Evolutionary conservation across 2,113 vertebrate genomes (phyloP).

Genomic region (Cavia porcellus): DNA sequence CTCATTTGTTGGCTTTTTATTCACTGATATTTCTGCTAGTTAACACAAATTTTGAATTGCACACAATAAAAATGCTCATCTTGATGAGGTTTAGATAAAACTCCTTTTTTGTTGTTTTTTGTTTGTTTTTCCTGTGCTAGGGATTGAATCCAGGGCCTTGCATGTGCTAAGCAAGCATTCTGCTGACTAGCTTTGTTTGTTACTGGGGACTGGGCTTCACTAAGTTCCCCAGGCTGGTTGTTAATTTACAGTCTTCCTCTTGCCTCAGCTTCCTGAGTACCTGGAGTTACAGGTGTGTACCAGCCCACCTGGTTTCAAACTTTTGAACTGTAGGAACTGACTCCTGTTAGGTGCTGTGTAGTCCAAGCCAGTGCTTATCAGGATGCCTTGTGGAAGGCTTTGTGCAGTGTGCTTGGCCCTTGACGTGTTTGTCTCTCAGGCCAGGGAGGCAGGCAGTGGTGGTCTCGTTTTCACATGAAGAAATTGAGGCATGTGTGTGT

Average conservation of each 20-base stretch:
- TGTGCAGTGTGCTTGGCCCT: not conserved
- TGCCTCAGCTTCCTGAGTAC: too few relatives aligned
- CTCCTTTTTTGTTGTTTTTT: not conserved
- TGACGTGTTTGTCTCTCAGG: not conserved
- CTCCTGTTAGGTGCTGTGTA: not conserved
- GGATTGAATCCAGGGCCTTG: not conserved
- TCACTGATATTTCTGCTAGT: not conserved
- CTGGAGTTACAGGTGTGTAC: not conserved
- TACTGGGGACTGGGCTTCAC: not conserved
- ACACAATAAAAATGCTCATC: not conserved
- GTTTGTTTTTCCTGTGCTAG: not conserved
- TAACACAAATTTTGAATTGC: constrained; percentile 7
- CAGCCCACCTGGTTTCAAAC: not conserved
- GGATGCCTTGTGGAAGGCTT: not conserved
- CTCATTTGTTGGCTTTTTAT: not conserved
- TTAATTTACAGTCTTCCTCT: not conserved
- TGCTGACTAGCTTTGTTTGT: not conserved
- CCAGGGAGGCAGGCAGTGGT: not conserved
- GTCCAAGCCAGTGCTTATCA: not conserved
- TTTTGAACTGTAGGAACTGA: not conserved
- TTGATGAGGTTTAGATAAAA: not conserved
- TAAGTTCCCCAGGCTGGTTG: not conserved
- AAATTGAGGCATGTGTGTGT: not conserved
- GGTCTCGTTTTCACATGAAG: not conserved
- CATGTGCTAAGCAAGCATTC: not conserved